phyloP scores from a whole-genome alignment of 2,113 vertebrate genomes.

The Lichenostomus cassidix region DNA sequence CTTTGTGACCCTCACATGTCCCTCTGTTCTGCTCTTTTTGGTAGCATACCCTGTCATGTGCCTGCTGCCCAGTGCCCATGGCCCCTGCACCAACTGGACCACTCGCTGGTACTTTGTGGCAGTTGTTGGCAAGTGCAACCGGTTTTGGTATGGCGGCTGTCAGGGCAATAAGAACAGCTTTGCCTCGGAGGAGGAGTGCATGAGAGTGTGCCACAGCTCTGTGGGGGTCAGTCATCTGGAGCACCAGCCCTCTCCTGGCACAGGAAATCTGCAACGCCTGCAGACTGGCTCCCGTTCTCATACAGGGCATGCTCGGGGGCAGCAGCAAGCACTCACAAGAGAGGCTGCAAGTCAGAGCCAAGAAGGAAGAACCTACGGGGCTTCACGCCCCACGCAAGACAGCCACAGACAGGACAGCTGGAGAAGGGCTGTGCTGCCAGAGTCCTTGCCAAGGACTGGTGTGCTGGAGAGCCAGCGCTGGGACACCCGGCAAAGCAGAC shows the following conservation, averaged over 20 bases:
- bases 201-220: slow-evolving; percentile 70
- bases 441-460: neutral
- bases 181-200: slow-evolving; percentile 81
- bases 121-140: slow-evolving; percentile 80
- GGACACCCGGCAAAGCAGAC: neutral
- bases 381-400: neutral
- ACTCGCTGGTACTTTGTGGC: slow-evolving; percentile 86
- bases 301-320: neutral
- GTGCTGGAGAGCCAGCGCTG: neutral
- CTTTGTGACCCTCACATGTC: neutral
- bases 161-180: slow-evolving; percentile 94
- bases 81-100: slow-evolving; percentile 85
- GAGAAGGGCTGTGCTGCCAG: neutral
- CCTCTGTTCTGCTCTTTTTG: neutral
- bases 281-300: neutral
- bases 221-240: neutral
- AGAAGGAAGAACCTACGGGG: neutral
- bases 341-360: neutral
- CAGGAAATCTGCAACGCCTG: neutral
- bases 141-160: slow-evolving; percentile 96
- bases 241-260: neutral
- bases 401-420: neutral
- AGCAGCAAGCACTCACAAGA: neutral
- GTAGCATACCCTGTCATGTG: slow-evolving; percentile 82
- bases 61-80: slow-evolving; percentile 84